phyloP scores from a whole-genome alignment of 2,888 invertebrate species.

The Archips xylosteana region DNA sequence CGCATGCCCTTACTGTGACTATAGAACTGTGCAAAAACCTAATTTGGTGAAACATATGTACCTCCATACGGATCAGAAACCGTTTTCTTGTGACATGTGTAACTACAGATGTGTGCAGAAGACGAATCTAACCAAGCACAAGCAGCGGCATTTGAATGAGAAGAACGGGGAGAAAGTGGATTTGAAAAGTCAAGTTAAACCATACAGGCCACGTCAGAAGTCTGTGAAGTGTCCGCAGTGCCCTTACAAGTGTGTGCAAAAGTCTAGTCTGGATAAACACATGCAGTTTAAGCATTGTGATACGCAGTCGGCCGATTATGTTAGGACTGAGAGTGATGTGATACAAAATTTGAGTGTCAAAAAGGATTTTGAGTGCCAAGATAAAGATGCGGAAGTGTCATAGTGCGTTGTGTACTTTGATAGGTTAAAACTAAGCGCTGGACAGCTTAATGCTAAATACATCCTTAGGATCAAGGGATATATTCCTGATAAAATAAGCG shows the following conservation, averaged over 20 bases:
- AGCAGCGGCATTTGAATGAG: slow-evolving; percentile 76
- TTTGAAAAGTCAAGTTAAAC: slow-evolving; percentile 65
- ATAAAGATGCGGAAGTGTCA: slow-evolving; percentile 22
- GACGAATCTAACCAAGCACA: slow-evolving; percentile 80
- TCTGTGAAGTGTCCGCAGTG: slow-evolving; percentile 76
- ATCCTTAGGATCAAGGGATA: no score
- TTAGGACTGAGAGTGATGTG: slow-evolving; percentile 50
- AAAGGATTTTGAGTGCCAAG: slow-evolving; percentile 50
- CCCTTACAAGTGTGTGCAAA: slow-evolving; percentile 76
- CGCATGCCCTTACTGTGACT: slow-evolving; percentile 80
- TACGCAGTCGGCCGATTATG: slow-evolving; percentile 44
- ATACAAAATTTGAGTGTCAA: slow-evolving; percentile 70
- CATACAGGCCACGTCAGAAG: slow-evolving; percentile 76
- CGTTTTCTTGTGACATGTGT: slow-evolving; percentile 80
- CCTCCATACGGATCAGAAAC: slow-evolving; percentile 80
- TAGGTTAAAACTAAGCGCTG: slow-evolving; percentile 11
- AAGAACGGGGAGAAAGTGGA: slow-evolving; percentile 67
- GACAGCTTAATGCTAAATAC: background rate
- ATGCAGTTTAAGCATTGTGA: slow-evolving; percentile 73
- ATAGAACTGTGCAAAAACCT: slow-evolving; percentile 80
- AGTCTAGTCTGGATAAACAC: slow-evolving; percentile 80
- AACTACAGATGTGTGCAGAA: slow-evolving; percentile 81
- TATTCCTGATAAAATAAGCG: no score
- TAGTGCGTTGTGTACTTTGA: slow-evolving; percentile 9
- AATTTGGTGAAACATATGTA: slow-evolving; percentile 84